Evolutionary conservation across 2,888 invertebrate genomes (phyloP).

Genomic region (Brachyptera risi): DNA sequence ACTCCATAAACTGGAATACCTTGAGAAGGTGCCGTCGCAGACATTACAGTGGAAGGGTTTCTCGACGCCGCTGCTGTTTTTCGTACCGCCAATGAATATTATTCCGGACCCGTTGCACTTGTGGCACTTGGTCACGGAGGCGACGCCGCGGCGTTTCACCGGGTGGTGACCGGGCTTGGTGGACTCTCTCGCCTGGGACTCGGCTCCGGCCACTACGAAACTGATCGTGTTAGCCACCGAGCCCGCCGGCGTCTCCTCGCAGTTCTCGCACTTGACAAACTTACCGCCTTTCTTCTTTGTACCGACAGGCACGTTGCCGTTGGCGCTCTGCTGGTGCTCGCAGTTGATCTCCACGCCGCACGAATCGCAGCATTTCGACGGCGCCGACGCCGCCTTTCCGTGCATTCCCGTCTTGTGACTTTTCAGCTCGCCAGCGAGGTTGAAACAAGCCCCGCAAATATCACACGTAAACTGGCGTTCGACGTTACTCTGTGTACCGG

Average conservation of each 20-base stretch:
- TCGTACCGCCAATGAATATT: constrained; percentile 62
- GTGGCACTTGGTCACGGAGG: constrained; percentile 81
- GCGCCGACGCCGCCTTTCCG: constrained; percentile 35
- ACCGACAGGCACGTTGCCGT: constrained; percentile 14
- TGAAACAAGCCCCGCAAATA: constrained; percentile 48
- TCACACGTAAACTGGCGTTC: constrained; percentile 47
- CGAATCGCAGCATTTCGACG: constrained; percentile 36
- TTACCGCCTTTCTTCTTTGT: constrained; percentile 37
- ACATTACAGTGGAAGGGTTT: constrained; percentile 88
- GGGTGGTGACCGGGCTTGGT: constrained; percentile 62
- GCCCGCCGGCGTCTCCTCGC: constrained; percentile 32
- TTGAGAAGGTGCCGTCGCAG: constrained; percentile 58
- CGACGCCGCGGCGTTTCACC: constrained; percentile 76
- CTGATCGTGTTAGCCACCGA: constrained; percentile 1
- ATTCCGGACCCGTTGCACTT: constrained; percentile 87
- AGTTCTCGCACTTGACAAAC: constrained; percentile 40
- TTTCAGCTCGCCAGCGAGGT: constrained; percentile 47
- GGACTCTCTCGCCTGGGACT: constrained; percentile 11
- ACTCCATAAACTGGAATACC: constrained; percentile 85
- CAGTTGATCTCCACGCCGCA: constrained; percentile 39
- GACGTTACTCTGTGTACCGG: constrained; percentile 32
- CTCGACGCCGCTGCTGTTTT: constrained; percentile 48
- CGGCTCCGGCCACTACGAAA: constrained; percentile 9
- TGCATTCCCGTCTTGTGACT: constrained; percentile 49
- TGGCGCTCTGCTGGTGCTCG: constrained; percentile 34